Evolutionary conservation across 2,113 vertebrate genomes (phyloP).

Genomic region (Xiphophorus maculatus): DNA sequence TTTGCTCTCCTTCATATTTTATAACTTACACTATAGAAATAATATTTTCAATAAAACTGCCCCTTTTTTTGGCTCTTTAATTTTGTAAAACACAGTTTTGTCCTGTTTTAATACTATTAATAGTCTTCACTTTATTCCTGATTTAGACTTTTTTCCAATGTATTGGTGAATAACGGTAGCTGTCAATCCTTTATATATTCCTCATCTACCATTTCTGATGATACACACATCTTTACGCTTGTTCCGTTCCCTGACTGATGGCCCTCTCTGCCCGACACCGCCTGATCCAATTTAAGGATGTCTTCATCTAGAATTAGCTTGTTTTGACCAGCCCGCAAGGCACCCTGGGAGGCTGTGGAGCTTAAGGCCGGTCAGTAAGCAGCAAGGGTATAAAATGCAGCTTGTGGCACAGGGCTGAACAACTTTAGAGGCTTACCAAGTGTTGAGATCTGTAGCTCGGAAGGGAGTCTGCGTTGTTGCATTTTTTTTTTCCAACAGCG

Average conservation of each 20-base stretch:
- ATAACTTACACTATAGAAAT: background rate
- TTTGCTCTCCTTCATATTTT: background rate
- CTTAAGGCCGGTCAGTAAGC: constrained; percentile 75
- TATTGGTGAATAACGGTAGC: constrained; percentile 17
- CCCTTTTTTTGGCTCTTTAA: background rate
- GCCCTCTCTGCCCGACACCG: constrained; percentile 76
- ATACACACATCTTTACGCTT: constrained; percentile 14
- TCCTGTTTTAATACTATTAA: too few relatives aligned
- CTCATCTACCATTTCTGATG: constrained; percentile 18
- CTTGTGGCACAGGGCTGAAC: constrained; percentile 37
- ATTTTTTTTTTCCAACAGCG: constrained; percentile 10
- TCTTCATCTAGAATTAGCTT: constrained; percentile 84
- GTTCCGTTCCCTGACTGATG: constrained; percentile 38
- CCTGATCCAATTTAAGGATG: constrained; percentile 90
- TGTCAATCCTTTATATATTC: background rate
- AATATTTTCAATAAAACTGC: background rate
- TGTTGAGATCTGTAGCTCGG: constrained; percentile 65
- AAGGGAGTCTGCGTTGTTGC: constrained; percentile 3
- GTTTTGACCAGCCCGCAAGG: constrained; percentile 81
- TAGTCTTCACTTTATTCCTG: background rate
- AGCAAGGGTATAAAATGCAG: constrained; percentile 82
- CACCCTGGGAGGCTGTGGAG: constrained; percentile 80
- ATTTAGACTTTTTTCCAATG: background rate
- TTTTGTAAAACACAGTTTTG: background rate
- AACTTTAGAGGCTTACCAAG: constrained; percentile 43